Evolutionary conservation across 1,140 invertebrate genomes (phyloP).

Genomic region (Drosophila nasuta): DNA sequence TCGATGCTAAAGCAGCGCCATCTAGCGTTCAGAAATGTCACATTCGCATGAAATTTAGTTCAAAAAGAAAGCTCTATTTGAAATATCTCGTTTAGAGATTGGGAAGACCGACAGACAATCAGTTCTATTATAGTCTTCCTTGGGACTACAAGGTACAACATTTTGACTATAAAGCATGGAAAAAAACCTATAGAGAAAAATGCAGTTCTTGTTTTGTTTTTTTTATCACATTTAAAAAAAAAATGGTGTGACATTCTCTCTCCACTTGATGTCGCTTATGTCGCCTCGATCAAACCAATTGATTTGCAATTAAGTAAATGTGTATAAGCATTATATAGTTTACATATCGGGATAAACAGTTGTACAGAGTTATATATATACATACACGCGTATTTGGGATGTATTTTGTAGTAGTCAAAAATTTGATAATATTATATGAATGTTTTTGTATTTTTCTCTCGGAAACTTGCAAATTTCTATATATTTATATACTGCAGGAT

Average conservation of each 20-base stretch:
- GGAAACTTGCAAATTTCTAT: constrained; percentile 8
- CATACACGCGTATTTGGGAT: constrained; percentile 3
- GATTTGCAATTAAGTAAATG: neutral
- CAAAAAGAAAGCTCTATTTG: too few species aligned
- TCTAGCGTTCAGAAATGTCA: neutral
- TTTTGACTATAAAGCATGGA: neutral
- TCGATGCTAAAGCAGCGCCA: neutral
- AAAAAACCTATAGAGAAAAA: neutral
- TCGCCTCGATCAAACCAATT: neutral
- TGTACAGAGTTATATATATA: constrained; percentile 20
- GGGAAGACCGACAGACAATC: too few species aligned
- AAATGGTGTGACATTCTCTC: neutral
- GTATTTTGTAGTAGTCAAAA: constrained; percentile 18
- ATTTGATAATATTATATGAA: constrained; percentile 15
- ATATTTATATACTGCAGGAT: constrained; percentile 13
- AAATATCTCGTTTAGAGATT: too few species aligned
- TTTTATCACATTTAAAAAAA: constrained; percentile 7
- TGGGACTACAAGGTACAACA: neutral
- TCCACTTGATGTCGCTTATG: constrained; percentile 20
- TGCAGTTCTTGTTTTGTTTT: neutral
- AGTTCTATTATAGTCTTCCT: too few species aligned
- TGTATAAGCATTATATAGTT: constrained; percentile 16
- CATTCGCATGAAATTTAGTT: too few species aligned
- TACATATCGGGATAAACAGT: constrained; percentile 21
- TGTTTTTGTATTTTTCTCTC: neutral